A percentile compares a stretch with the other conserved stretches of the same genome.
Evolutionary conservation across 2,888 invertebrate genomes (phyloP).

Genomic region (Oligia strigilis): DNA sequence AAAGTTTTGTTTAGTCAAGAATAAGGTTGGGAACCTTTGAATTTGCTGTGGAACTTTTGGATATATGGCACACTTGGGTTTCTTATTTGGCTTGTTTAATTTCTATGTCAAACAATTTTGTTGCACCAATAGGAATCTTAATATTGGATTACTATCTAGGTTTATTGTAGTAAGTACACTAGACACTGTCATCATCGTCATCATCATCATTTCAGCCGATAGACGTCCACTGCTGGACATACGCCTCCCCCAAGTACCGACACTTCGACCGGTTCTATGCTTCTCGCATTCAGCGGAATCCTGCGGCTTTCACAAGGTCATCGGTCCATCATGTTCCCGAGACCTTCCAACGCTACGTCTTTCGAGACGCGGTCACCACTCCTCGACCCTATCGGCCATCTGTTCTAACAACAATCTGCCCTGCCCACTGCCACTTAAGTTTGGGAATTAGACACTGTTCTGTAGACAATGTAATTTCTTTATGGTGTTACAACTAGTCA

Average conservation of each 20-base stretch:
- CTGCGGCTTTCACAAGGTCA: not conserved
- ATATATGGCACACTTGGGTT: not conserved
- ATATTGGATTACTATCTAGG: not conserved
- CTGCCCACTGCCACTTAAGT: not conserved
- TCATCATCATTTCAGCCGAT: not conserved
- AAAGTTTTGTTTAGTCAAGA: slow-evolving; percentile 39
- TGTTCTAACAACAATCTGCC: not conserved
- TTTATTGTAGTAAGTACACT: too few species aligned
- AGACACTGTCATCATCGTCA: not conserved
- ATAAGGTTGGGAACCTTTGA: slow-evolving; percentile 22
- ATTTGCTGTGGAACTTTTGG: not conserved
- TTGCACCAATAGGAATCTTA: not conserved
- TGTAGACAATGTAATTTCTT: not conserved
- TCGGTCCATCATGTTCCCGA: not conserved
- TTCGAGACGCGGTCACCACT: not conserved
- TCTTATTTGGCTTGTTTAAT: not conserved
- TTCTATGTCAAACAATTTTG: not conserved
- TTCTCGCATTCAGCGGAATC: not conserved
- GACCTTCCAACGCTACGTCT: not conserved
- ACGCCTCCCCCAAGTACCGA: too few species aligned
- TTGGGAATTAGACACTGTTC: not conserved
- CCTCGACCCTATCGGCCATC: not conserved
- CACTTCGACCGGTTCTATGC: not conserved
- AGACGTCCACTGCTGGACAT: not conserved
- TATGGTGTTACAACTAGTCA: not conserved